Evolutionary conservation across 2,113 vertebrate genomes (phyloP).

Genomic region (Microtus pennsylvanicus): DNA sequence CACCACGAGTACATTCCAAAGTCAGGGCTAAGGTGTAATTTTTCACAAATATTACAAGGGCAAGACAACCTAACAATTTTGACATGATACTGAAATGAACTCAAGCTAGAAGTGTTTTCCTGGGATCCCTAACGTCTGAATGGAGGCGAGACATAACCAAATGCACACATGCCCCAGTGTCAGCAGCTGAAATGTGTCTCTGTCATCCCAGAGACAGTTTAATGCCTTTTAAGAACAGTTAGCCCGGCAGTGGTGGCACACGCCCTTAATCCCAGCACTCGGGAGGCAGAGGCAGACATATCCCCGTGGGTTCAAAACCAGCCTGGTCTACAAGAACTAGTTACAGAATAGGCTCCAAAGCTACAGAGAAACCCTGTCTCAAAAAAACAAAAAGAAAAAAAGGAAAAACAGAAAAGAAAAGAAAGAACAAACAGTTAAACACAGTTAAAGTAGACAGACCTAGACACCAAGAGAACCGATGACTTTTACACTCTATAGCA

Average conservation of each 20-base stretch:
- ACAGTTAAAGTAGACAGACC: background rate
- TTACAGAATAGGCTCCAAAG: too few species aligned
- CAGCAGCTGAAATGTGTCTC: slow-evolving; percentile 19
- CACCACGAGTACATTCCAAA: background rate
- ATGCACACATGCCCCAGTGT: background rate
- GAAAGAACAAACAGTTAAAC: background rate
- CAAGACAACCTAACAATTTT: background rate
- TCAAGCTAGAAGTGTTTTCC: background rate
- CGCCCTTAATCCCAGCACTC: too few species aligned
- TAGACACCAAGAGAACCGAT: background rate
- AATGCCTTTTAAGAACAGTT: slow-evolving; percentile 4
- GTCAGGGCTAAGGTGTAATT: background rate
- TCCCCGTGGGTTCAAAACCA: too few species aligned
- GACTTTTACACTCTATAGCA: background rate
- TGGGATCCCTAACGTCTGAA: background rate
- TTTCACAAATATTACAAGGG: slow-evolving; percentile 8
- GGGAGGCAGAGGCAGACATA: too few species aligned
- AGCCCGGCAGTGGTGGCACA: too few species aligned
- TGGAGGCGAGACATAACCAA: background rate
- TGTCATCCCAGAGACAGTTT: background rate
- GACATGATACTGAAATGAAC: background rate
- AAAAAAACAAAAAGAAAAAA: too few species aligned
- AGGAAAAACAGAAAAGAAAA: too few species aligned
- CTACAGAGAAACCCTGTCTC: too few species aligned
- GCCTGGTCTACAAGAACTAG: too few species aligned